Base-by-base conservation (phyloP, 1,140 invertebrate species). In the Bombus confusus region DNA sequence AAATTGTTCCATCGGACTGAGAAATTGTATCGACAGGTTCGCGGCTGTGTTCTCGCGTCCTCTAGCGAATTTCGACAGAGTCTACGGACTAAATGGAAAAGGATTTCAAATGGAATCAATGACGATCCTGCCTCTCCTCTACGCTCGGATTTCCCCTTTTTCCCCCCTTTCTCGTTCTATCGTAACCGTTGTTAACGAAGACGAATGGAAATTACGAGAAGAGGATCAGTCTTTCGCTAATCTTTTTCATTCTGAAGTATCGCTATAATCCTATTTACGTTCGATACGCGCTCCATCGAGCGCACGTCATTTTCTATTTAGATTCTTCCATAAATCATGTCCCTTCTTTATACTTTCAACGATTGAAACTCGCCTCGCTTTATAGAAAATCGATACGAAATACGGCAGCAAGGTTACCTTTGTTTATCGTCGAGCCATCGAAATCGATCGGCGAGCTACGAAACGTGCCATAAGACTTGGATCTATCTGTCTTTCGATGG, bases 21-120 rank as follows among this genome's bases (percentile, higher is more conserved):
- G 64, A 81, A 85, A 85, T 85, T 80, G 84, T 85, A 85, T 85
- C 79, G 84, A 75, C 78, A 74, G 66, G n/a, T 34, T 22, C 59
- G 34, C 22, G 75, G 59, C 59, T 71, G 43, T 69, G 68, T 85
- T 43, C 59, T 6, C 22, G 41, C 62, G 31, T 28, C n/a, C 77
- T 5, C 39, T 31, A 3, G n/a, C 72, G 62, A 74, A 34, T 37
- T 68, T 68, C 59, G 34, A 74, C 39, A n/a, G 59, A 47, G 59
- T 31, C 34, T 34, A 18, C 39, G 37, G 52, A 37, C 79, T 34
- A 57, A 81, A 85, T 74, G 71, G 47, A 75, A 85, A 75, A 57
- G 71, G 47, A 85, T 74, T 68, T 52, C 52, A 25, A 25, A 34
- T 2, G 4, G 10, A 72, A 47, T 72, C 83, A 62, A 52, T 57